Evolutionary conservation across 2,797 vertebrate species (phyloP).

Genomic region (Toxotes lorentzi): DNA sequence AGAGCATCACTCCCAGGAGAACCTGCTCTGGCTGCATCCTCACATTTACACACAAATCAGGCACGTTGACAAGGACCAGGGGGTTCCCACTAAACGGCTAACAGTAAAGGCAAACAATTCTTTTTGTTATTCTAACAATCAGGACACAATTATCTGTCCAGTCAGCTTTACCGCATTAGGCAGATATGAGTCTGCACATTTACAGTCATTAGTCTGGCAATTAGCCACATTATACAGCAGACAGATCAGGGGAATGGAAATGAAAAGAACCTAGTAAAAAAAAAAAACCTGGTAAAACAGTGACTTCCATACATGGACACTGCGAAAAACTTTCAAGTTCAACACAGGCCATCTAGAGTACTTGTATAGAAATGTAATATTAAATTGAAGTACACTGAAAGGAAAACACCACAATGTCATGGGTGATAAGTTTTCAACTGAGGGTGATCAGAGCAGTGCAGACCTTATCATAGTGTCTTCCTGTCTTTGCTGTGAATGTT

Average conservation of each 20-base stretch:
- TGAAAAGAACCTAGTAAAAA: too few species aligned
- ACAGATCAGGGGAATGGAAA: background rate
- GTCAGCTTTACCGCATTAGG: slow-evolving; percentile 30
- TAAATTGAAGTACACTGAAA: background rate
- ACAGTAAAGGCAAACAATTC: slow-evolving; percentile 39
- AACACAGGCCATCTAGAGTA: background rate
- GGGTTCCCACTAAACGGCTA: slow-evolving; percentile 26
- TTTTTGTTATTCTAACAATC: slow-evolving; percentile 44
- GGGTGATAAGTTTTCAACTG: background rate
- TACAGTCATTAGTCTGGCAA: slow-evolving; percentile 36
- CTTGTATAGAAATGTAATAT: background rate
- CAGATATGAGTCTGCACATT: slow-evolving; percentile 37
- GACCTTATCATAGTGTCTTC: background rate
- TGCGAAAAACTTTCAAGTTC: background rate
- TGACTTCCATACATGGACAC: background rate
- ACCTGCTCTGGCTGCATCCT: slow-evolving; percentile 24
- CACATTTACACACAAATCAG: slow-evolving; percentile 41
- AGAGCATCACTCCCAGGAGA: slow-evolving; percentile 46
- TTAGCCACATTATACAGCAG: slow-evolving; percentile 17
- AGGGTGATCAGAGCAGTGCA: background rate
- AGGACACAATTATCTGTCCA: slow-evolving; percentile 44
- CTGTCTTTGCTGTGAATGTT: background rate
- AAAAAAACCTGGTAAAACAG: background rate
- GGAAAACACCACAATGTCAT: background rate
- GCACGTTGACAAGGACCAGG: slow-evolving; percentile 7